Evolutionary conservation across 2,797 vertebrate species (phyloP).

Genomic region (Lemur catta): DNA sequence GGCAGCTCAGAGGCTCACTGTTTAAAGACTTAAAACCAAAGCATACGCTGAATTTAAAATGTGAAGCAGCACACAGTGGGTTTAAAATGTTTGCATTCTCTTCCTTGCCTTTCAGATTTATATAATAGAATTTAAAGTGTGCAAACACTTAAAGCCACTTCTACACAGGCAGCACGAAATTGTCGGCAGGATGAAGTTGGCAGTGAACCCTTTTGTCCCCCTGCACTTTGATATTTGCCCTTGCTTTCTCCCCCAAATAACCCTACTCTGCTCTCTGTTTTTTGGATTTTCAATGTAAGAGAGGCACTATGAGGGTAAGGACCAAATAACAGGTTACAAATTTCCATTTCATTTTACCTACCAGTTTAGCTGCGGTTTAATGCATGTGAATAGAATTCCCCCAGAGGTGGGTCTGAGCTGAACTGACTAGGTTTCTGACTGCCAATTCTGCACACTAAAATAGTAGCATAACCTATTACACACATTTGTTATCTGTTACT

Average conservation of each 20-base stretch:
- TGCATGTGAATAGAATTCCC: conserved; percentile 51
- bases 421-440: not conserved
- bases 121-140: conserved; percentile 7
- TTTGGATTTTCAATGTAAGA: not conserved
- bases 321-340: not conserved
- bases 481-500: conserved; percentile 47
- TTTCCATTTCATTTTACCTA: conserved; percentile 41
- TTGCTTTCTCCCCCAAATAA: not conserved
- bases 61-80: not conserved
- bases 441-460: conserved; percentile 35
- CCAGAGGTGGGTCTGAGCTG: conserved; percentile 33
- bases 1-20: conserved; percentile 29
- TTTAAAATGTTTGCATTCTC: conserved; percentile 31
- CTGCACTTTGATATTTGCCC: not conserved
- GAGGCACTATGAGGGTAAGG: not conserved
- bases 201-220: not conserved
- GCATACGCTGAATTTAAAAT: conserved; percentile 50
- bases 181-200: not conserved
- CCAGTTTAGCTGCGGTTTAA: conserved; percentile 43
- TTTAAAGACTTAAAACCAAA: conserved; percentile 63
- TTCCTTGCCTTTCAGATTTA: conserved; percentile 21
- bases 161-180: not conserved
- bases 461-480: conserved; percentile 47
- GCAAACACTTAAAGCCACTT: not conserved
- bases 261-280: not conserved